Base-by-base conservation (phyloP, 2,888 invertebrate genomes). In the Aporophyla nigra region DNA sequence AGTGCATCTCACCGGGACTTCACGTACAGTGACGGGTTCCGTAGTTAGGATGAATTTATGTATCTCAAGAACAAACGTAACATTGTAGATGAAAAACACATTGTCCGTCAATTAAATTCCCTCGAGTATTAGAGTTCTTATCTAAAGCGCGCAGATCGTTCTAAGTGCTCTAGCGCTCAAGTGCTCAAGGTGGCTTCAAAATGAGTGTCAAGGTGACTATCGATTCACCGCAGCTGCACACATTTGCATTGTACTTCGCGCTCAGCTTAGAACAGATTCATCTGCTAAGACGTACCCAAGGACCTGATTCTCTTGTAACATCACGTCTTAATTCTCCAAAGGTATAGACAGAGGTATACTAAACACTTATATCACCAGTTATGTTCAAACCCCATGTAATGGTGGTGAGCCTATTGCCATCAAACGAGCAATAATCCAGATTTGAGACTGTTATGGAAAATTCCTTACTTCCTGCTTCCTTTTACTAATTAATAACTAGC, bases 151-250 rank as follows among this genome's bases (percentile, higher is more conserved):
- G 56, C 81, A 80, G 71, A 59, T 78, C 53, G 76, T 76, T 78
- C 21, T 40, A 53, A 78, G 46, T 69, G 61, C 54, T 79, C 33
- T 21, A 78, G 62, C 49, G 62, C 72, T 79, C 33, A 24, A 78
- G 62, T 49, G 24, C 67, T 79, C 77, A 80, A 87, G 76, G 75
- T 76, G 69, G 51, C 69, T 73, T 73, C 46, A 74, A 46, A 76
- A 77, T 80, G 51, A 72, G 77, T 83, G 78, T 83, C 84, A 80
- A 81, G 87, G 87, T 83, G 74, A 81, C 67, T 70, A 78, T 85
- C 62, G 83, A 83, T 80, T 76, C 63, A 69, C 61, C 75, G 69
- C 66, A 72, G 84, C 76, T 87, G 87, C 86, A 85, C 74, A 82
- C 46, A 77, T 87, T 87, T 87, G 80, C 86, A 85, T 85, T 83